Base-by-base conservation (phyloP, 1,140 invertebrate species). In the Habropoda laboriosa region DNA sequence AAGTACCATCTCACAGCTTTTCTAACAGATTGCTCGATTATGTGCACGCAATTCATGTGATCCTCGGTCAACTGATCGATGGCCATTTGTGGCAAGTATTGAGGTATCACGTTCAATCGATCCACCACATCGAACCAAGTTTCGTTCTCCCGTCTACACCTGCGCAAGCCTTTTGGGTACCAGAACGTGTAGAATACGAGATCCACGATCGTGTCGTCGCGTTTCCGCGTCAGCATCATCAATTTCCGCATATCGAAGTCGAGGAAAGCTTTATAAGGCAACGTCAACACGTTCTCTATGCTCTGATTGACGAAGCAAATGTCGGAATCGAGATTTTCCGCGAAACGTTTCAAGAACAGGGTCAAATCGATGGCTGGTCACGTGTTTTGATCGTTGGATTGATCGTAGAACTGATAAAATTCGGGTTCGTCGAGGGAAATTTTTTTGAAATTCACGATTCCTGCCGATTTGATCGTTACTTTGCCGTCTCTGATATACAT, bases 131-230 rank as follows among this genome's bases (percentile, higher is more conserved):
- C 32, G 47, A 68, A 68, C 45, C 45, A 68, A 12, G 7, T 8
- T n/a, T 3, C n/a, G 5, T 0, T 16, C n/a, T 0, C 13, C n/a
- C 7, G 8, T 8, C 1, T 61, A 6, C 0, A n/a, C 13, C 3
- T 8, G 4, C 5, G 13, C 7, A 27, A 18, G 0, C n/a, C 32
- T 24, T 21, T 47, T 18, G 40, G 42, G 1, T 38, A 12, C 47
- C 66, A 68, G 21, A 68, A 53, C 16, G 53, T 16, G 3, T 24
- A 2, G 6, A 12, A n/a, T 0, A 68, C 38, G 3, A 16, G 16
- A 2, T 68, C 66, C 12, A 24, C 30, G 2, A 68, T 53, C 2
- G 10, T 0, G 3, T 5, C 0, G 0, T 24, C 16, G 0, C 0
- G 0, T 1, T 53, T 51, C 16, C 5, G 8, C 0, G 47, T 38